These are phyloP conservation scores for Sanderia malayensis DNA, from an alignment of 30 jellyfish, hydroid and myxozoan genomes.

Conservation along the genomic window DNA sequence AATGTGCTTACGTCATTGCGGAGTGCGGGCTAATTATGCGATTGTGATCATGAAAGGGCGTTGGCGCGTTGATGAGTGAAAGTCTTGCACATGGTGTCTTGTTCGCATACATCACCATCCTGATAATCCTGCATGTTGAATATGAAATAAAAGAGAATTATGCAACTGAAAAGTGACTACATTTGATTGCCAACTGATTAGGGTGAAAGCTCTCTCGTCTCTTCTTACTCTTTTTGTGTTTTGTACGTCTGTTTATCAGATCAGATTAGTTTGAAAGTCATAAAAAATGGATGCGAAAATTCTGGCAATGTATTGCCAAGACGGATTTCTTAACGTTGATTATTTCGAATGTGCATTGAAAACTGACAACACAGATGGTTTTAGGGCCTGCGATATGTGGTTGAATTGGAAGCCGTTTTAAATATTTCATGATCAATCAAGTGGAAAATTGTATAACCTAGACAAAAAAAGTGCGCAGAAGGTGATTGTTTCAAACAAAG, in stretches of 20 bases:
- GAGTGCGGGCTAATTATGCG: too few relatives aligned
- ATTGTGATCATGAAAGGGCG: too few relatives aligned
- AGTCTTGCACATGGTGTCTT: too few relatives aligned
- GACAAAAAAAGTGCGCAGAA: constrained; percentile 49
- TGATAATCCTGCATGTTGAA: too few relatives aligned
- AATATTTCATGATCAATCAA: constrained; percentile 57
- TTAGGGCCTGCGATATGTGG: constrained; percentile 8
- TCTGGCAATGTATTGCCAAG: neutral
- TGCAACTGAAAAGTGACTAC: neutral
- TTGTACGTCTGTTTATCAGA: too few relatives aligned
- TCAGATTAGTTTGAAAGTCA: neutral
- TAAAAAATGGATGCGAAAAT: neutral
- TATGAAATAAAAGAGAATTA: neutral
- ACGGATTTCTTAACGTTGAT: neutral
- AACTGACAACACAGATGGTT: constrained; percentile 43
- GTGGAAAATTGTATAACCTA: constrained; percentile 52
- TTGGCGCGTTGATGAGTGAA: too few relatives aligned
- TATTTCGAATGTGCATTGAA: constrained; percentile 12
- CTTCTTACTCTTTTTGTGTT: too few relatives aligned
- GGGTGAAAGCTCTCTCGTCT: neutral
- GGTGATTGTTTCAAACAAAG: constrained; percentile 48
- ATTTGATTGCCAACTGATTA: neutral
- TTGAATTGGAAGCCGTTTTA: constrained; percentile 16
- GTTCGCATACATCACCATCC: too few relatives aligned
- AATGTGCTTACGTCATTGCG: too few relatives aligned